These are phyloP conservation scores for Decapterus maruadsi DNA, from an alignment of 2,797 vertebrate species.

Conservation along the genomic window DNA sequence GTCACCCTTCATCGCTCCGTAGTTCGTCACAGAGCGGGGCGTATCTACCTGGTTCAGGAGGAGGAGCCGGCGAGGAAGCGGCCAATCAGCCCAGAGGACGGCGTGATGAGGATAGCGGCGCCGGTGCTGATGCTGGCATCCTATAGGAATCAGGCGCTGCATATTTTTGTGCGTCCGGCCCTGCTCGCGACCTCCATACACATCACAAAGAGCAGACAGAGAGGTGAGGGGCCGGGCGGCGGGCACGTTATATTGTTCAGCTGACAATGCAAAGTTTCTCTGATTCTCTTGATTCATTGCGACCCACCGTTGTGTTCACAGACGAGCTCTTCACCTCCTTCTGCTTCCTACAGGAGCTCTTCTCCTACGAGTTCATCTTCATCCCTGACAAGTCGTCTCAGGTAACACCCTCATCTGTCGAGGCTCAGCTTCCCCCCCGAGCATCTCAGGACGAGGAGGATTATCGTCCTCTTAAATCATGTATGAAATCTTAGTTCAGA, in stretches of 20 bases:
- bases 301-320: conserved; percentile 64
- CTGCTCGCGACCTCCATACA: conserved; percentile 88
- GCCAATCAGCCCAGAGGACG: conserved; percentile 78
- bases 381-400: conserved; percentile 87
- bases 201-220: conserved; percentile 80
- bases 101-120: conserved; percentile 79
- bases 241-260: fast-evolving
- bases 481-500: conserved; percentile 2
- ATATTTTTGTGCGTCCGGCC: conserved; percentile 90
- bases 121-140: conserved; percentile 89
- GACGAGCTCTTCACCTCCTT: conserved; percentile 90
- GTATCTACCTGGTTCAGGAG: conserved; percentile 82
- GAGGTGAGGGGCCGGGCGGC: conserved; percentile 79
- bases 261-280: neutral
- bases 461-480: neutral
- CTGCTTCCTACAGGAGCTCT: conserved; percentile 89
- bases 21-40: conserved; percentile 76
- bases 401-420: conserved; percentile 79
- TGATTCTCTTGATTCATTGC: neutral
- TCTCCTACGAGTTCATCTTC: conserved; percentile 95
- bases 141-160: conserved; percentile 93
- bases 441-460: conserved; percentile 3
- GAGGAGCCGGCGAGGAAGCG: conserved; percentile 58
- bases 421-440: neutral
- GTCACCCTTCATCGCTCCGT: conserved; percentile 87